A percentile compares a stretch with the other conserved stretches of the same genome.
These are phyloP conservation scores for Leucozona laternaria DNA, from an alignment of 2,888 invertebrate species.

Conservation along the genomic window DNA sequence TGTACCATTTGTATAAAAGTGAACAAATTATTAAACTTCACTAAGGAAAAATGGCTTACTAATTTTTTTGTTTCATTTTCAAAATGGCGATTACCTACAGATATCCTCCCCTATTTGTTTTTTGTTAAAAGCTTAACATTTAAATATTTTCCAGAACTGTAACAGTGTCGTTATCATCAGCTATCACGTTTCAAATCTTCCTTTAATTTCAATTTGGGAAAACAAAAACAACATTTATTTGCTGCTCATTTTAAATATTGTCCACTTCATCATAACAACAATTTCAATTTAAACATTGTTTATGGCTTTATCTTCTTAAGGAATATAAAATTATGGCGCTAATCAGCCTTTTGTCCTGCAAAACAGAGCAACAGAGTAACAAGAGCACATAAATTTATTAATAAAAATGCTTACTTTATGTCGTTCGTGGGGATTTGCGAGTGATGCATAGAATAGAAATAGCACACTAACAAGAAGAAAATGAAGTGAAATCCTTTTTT, in stretches of 20 bases:
- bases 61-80: too few species aligned
- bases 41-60: too few species aligned
- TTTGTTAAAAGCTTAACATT: too few species aligned
- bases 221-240: slow-evolving; percentile 13
- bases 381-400: slow-evolving; percentile 56
- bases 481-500: neutral
- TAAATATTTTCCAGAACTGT: too few species aligned
- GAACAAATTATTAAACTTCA: too few species aligned
- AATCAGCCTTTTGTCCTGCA: slow-evolving; percentile 22
- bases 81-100: too few species aligned
- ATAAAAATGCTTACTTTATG: slow-evolving; percentile 36
- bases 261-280: slow-evolving; percentile 38
- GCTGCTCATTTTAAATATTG: neutral
- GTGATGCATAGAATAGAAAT: slow-evolving; percentile 1
- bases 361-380: neutral
- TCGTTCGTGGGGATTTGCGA: slow-evolving; percentile 33
- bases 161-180: neutral
- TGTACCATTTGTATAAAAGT: too few species aligned
- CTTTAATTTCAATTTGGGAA: slow-evolving; percentile 34
- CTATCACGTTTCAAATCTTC: neutral
- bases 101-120: too few species aligned
- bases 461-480: neutral
- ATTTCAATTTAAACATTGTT: slow-evolving; percentile 59
- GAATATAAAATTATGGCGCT: neutral
- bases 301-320: slow-evolving; percentile 10